Percentiles rank a stretch among this genome's conserved stretches.
These are phyloP conservation scores for Anthopleura sola DNA, from an alignment of 64 coral and sea anemone species.

Conservation along the genomic window DNA sequence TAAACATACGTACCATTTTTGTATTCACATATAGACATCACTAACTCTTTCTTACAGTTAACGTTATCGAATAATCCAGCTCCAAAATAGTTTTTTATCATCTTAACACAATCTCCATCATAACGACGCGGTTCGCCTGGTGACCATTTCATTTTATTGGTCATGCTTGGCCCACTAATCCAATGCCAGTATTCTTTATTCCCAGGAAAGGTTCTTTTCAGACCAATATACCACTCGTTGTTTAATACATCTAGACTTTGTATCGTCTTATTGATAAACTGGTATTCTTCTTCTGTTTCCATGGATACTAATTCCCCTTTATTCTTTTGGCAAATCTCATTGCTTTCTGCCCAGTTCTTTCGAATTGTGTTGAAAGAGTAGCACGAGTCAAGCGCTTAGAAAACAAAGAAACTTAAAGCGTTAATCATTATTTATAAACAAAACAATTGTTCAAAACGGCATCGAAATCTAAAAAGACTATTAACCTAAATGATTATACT, in stretches of 20 bases:
- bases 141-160: constrained; percentile 19
- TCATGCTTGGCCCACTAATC: constrained; percentile 10
- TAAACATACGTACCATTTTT: background rate
- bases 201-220: background rate
- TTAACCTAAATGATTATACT: too few relatives aligned
- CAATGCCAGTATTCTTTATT: constrained; percentile 34
- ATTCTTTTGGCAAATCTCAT: background rate
- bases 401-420: too few relatives aligned
- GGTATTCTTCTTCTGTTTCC: constrained; percentile 32
- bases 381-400: background rate
- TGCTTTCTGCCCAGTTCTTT: background rate
- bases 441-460: too few relatives aligned
- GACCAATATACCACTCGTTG: constrained; percentile 46
- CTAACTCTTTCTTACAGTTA: background rate
- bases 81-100: constrained; percentile 23
- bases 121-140: background rate
- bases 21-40: constrained; percentile 38
- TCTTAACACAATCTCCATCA: constrained; percentile 3
- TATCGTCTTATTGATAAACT: constrained; percentile 5
- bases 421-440: too few relatives aligned
- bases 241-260: background rate
- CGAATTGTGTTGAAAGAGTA: background rate
- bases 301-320: constrained; percentile 17
- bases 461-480: too few relatives aligned
- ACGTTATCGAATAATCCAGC: constrained; percentile 38